phyloP scores from a whole-genome alignment of 2,888 invertebrate genomes.

The Argyresthia goedartella region DNA sequence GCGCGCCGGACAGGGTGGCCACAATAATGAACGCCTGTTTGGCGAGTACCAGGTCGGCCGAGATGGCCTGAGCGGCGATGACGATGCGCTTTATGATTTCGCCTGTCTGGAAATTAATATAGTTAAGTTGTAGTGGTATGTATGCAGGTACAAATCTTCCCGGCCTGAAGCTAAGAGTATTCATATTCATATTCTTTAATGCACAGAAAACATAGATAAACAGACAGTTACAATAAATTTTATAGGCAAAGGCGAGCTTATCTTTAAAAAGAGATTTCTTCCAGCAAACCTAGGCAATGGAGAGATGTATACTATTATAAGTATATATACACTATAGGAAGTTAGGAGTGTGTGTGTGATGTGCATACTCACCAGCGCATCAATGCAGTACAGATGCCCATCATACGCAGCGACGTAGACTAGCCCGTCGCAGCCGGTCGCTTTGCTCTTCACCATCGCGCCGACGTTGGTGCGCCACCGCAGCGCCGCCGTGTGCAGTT shows the following conservation, averaged over 20 bases:
- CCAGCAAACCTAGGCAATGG: no score
- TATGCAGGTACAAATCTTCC: no score
- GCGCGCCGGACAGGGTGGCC: slow-evolving; percentile 71
- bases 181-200: no score
- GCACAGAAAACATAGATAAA: no score
- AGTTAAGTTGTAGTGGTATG: neutral
- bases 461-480: slow-evolving; percentile 74
- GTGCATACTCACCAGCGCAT: slow-evolving; percentile 15
- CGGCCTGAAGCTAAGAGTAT: no score
- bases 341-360: neutral
- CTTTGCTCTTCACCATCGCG: slow-evolving; percentile 76
- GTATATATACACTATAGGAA: neutral
- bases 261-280: no score
- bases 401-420: slow-evolving; percentile 82
- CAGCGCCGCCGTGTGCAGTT: slow-evolving; percentile 60
- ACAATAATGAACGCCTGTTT: slow-evolving; percentile 46
- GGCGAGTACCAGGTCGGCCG: slow-evolving; percentile 54
- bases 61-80: slow-evolving; percentile 54
- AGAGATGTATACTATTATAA: neutral
- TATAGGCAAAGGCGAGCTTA: no score
- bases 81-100: slow-evolving; percentile 33
- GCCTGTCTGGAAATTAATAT: slow-evolving; percentile 58
- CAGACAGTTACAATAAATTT: no score
- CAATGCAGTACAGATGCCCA: slow-evolving; percentile 72
- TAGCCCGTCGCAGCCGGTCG: slow-evolving; percentile 32